These are phyloP conservation scores for Rhincodon typus DNA, from an alignment of 2,797 vertebrate genomes.

Conservation along the genomic window DNA sequence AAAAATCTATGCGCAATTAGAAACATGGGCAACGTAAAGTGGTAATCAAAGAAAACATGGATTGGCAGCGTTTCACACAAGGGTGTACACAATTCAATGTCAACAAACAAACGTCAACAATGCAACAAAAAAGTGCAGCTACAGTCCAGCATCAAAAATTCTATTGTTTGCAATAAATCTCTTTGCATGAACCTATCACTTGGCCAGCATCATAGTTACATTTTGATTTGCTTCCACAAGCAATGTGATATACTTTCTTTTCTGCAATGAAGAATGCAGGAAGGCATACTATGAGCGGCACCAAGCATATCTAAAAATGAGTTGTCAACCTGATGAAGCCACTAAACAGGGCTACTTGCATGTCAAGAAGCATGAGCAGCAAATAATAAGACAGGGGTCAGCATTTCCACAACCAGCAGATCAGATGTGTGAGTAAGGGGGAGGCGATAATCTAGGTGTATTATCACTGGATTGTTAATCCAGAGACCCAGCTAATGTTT, in stretches of 20 bases:
- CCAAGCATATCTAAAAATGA: no score
- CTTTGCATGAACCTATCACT: background rate
- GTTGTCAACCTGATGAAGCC: no score
- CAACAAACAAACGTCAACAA: background rate
- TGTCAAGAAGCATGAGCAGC: no score
- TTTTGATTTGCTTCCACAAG: conserved; percentile 47
- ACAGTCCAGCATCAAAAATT: background rate
- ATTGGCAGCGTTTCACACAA: background rate
- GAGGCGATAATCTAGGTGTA: no score
- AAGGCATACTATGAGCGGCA: no score
- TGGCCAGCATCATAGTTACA: conserved; percentile 45
- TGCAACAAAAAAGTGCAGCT: background rate
- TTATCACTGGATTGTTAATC: no score
- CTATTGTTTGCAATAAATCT: background rate
- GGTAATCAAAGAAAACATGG: background rate
- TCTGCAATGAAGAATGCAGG: conserved; percentile 37
- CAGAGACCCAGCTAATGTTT: no score
- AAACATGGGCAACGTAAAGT: background rate
- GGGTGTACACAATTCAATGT: background rate
- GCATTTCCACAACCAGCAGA: no score
- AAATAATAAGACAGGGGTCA: no score
- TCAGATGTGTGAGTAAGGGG: no score
- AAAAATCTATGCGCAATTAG: conserved; percentile 26
- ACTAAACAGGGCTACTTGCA: no score
- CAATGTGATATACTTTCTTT: conserved; percentile 45